Evolutionary conservation across 2,888 invertebrate genomes (phyloP).

Genomic region (Aethes cnicana): DNA sequence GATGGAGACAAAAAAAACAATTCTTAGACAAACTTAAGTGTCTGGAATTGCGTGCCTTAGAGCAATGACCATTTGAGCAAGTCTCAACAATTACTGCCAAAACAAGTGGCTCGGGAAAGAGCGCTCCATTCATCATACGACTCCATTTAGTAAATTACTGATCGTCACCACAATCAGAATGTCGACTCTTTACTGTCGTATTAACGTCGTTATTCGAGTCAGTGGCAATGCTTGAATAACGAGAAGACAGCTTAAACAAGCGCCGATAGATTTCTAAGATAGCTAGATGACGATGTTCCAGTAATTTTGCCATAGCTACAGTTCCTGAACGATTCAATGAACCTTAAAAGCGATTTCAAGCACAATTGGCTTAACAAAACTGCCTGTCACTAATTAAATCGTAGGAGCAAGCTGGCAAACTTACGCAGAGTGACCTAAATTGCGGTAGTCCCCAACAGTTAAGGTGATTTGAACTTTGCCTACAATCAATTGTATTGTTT

Average conservation of each 20-base stretch:
- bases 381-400: conserved; percentile 6
- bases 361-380: conserved; percentile 5
- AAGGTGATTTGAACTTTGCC: neutral
- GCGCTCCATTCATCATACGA: conserved; percentile 29
- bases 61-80: conserved; percentile 35
- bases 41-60: conserved; percentile 36
- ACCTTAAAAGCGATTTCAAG: neutral
- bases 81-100: conserved; percentile 28
- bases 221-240: too few relatives aligned
- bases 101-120: conserved; percentile 25
- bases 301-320: neutral
- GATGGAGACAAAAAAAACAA: conserved; percentile 23
- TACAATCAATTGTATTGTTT: neutral
- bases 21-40: conserved; percentile 27
- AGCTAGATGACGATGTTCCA: neutral
- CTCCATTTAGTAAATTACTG: conserved; percentile 17
- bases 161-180: neutral
- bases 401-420: neutral
- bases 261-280: neutral
- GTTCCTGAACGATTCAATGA: neutral
- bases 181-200: neutral
- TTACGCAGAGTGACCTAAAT: conserved; percentile 1
- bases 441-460: neutral
- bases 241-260: neutral
- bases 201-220: conserved; percentile 2